A percentile compares a stretch with the other conserved stretches of the same genome.
Evolutionary conservation across 2,797 vertebrate species (phyloP).

Genomic region (Galago senegalensis): DNA sequence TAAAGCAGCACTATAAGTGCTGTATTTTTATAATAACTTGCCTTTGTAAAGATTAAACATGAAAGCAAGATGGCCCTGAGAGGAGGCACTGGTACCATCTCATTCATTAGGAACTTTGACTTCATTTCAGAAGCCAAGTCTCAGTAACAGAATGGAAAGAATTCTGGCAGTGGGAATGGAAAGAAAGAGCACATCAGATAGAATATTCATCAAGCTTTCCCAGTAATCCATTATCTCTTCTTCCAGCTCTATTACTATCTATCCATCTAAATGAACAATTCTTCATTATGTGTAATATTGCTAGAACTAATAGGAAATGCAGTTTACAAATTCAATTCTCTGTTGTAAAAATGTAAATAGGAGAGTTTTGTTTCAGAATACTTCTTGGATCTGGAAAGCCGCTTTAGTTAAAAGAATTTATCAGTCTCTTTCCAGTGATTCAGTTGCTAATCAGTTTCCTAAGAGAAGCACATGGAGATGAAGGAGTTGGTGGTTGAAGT

Average conservation of each 20-base stretch:
- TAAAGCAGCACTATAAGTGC: background rate
- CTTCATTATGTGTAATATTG: background rate
- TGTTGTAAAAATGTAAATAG: slow-evolving; percentile 34
- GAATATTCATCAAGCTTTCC: background rate
- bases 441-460: slow-evolving; percentile 93
- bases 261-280: background rate
- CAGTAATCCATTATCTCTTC: background rate
- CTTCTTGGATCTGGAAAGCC: slow-evolving; percentile 89
- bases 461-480: slow-evolving; percentile 89
- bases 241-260: background rate
- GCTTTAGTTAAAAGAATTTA: slow-evolving; percentile 90
- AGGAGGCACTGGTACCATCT: background rate
- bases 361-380: slow-evolving; percentile 87
- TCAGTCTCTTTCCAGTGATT: slow-evolving; percentile 94
- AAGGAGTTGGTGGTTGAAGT: slow-evolving; percentile 89
- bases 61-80: background rate
- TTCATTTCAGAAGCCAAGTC: background rate
- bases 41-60: background rate
- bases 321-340: background rate
- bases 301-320: background rate
- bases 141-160: background rate
- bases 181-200: background rate
- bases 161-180: background rate
- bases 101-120: background rate
- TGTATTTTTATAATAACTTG: background rate